Conservation (phyloP, 2,888 invertebrate species). For the Lymantria dispar region DNA sequence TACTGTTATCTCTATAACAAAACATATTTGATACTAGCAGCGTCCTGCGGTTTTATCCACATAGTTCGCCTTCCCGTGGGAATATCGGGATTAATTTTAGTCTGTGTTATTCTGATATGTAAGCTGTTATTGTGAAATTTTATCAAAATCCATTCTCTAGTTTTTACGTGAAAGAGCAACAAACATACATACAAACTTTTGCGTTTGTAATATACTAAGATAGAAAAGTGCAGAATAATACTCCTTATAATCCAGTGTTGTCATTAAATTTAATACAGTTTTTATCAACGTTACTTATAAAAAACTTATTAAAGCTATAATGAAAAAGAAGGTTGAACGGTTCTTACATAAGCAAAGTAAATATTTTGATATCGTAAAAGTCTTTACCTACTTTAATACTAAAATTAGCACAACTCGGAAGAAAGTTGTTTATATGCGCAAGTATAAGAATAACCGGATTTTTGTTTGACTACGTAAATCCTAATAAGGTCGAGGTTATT, state of each 20-base stretch:
- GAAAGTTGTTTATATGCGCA: conserved; percentile 69
- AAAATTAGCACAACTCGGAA: conserved; percentile 52
- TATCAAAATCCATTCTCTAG: no score
- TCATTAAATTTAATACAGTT: conserved; percentile 10
- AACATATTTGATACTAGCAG: no score
- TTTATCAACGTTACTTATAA: conserved; percentile 11
- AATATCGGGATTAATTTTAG: no score
- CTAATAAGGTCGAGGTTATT: conserved; percentile 54
- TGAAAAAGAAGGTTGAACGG: conserved; percentile 2
- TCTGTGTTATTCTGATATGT: no score
- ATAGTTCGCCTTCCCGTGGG: no score
- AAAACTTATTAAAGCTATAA: conserved; percentile 14
- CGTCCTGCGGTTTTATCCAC: no score
- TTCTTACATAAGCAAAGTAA: conserved; percentile 16
- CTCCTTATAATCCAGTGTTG: conserved; percentile 15
- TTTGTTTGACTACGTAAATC: conserved; percentile 41
- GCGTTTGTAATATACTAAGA: no score
- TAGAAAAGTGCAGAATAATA: conserved; percentile 5
- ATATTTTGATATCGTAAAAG: conserved; percentile 8
- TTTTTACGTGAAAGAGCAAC: no score
- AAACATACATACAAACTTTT: no score
- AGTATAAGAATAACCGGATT: conserved; percentile 63
- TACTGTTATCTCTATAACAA: no score
- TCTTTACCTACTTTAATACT: conserved; percentile 23
- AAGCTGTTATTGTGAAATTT: no score